phyloP scores from a whole-genome alignment of 2,888 invertebrate species.

The Melanotus villosus region DNA sequence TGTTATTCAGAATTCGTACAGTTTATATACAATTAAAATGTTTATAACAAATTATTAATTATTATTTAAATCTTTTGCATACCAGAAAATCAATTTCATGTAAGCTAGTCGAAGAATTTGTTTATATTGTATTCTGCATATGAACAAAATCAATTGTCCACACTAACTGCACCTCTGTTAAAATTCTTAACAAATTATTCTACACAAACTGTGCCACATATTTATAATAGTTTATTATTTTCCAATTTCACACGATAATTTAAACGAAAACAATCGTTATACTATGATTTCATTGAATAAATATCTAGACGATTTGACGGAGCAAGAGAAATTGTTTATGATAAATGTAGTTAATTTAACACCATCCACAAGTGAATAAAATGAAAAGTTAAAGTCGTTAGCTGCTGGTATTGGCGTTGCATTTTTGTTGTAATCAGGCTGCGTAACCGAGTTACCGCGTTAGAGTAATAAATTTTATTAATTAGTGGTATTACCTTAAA shows the following conservation, averaged over 20 bases:
- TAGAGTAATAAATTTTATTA: slow-evolving; percentile 40
- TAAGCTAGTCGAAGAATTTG: too few relatives aligned
- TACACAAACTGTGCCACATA: too few relatives aligned
- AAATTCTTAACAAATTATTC: not conserved
- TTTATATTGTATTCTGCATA: not conserved
- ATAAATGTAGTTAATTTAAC: not conserved
- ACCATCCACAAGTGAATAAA: slow-evolving; percentile 1
- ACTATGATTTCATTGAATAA: not conserved
- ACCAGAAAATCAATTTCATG: too few relatives aligned
- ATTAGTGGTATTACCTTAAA: slow-evolving; percentile 45
- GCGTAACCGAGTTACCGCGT: slow-evolving; percentile 24
- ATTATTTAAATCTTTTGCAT: too few relatives aligned
- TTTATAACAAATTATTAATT: too few relatives aligned
- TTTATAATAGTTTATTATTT: slow-evolving; percentile 1
- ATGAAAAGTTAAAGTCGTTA: slow-evolving; percentile 15
- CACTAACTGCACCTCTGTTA: not conserved
- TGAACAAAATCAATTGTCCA: not conserved
- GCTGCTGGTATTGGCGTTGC: not conserved
- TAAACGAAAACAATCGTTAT: not conserved
- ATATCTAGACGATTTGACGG: not conserved
- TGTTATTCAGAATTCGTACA: too few relatives aligned
- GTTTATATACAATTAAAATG: too few relatives aligned
- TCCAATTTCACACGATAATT: slow-evolving; percentile 3
- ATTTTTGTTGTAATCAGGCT: slow-evolving; percentile 10
- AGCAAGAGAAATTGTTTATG: not conserved